phyloP scores from a whole-genome alignment of 2,797 vertebrate species.

The Pangasius sanitwongsei region DNA sequence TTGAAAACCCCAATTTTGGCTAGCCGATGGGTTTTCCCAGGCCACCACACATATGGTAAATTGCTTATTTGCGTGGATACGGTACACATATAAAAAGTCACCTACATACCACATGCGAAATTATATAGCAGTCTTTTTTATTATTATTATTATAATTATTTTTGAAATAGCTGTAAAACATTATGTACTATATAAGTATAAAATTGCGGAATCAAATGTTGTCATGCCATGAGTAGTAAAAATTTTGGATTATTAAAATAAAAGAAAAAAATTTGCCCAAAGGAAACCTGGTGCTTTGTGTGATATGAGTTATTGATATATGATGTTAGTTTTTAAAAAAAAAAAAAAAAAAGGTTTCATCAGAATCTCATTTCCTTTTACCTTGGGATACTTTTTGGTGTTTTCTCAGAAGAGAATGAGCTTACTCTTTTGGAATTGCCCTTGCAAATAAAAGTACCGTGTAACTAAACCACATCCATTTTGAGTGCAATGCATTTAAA shows the following conservation, averaged over 20 bases:
- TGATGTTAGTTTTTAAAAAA: background rate
- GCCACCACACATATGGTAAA: background rate
- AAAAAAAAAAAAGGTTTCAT: background rate
- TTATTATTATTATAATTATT: background rate
- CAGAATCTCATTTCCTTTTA: background rate
- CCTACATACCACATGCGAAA: background rate
- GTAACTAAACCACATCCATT: background rate
- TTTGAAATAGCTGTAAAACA: background rate
- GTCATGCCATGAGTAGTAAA: background rate
- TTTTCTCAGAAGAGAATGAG: background rate
- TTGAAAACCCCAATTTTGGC: background rate
- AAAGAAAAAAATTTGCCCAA: background rate
- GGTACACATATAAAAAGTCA: background rate
- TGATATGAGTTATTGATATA: background rate
- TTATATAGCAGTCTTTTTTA: background rate
- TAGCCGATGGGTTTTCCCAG: background rate
- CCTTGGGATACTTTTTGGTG: background rate
- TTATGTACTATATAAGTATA: background rate
- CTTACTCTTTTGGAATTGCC: constrained; percentile 6
- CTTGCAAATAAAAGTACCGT: constrained; percentile 27
- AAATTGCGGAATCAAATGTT: background rate
- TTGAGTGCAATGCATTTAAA: background rate
- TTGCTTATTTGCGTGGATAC: background rate
- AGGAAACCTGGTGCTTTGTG: background rate
- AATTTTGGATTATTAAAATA: background rate